Conservation (phyloP, 2,888 invertebrate species). For the Exocentrus adspersus region DNA sequence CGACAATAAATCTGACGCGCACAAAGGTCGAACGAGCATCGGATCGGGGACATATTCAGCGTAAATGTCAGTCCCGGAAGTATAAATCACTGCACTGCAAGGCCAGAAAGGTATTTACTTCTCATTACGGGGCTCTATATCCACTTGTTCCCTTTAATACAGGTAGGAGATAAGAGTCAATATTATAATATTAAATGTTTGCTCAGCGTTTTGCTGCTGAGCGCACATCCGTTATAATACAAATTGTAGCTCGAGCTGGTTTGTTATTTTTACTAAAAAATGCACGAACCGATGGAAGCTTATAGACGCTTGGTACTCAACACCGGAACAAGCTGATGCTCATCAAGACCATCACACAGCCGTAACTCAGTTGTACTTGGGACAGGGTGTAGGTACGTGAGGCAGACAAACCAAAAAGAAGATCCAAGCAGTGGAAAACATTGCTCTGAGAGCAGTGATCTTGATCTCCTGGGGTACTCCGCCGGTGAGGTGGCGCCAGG, state of each 20-base stretch:
- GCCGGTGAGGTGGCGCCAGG: too few species aligned
- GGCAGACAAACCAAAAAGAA: too few species aligned
- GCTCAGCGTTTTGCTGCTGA: background rate
- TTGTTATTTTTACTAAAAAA: too few species aligned
- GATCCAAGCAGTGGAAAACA: too few species aligned
- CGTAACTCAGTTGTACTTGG: too few species aligned
- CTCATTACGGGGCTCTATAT: conserved; percentile 14
- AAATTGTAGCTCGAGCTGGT: background rate
- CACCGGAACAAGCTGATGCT: too few species aligned
- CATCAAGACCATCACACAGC: too few species aligned
- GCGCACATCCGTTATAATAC: background rate
- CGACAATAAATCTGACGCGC: conserved; percentile 38
- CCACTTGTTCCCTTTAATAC: conserved; percentile 14
- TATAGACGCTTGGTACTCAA: too few species aligned
- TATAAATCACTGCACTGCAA: conserved; percentile 9
- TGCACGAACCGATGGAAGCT: too few species aligned
- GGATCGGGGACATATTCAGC: conserved; percentile 44
- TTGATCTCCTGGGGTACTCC: too few species aligned
- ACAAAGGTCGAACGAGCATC: conserved; percentile 44
- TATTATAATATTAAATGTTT: conserved; percentile 15
- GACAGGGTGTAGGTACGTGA: too few species aligned
- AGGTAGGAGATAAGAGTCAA: conserved; percentile 15
- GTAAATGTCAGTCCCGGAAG: conserved; percentile 35
- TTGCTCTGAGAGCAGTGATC: too few species aligned
- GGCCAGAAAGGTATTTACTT: conserved; percentile 19